Base-by-base conservation (phyloP, 2,113 vertebrate genomes). In the Urocolius indicus region DNA sequence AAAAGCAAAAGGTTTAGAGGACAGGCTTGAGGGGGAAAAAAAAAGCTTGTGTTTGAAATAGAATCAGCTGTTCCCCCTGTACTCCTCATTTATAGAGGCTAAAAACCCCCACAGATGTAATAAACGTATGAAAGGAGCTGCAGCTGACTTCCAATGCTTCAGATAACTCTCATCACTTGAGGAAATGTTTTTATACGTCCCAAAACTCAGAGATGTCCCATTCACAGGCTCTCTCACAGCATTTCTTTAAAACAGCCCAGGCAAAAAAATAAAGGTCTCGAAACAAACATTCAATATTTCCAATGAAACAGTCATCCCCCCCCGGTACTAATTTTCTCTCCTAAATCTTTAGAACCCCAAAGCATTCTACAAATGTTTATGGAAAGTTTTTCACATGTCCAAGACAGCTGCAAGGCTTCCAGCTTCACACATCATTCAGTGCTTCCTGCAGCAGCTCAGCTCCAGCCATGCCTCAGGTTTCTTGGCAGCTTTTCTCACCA, bases 191-290 rank as follows among this genome's bases (percentile, higher is more conserved):
- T 57, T 8, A 23, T 41, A 74, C 46, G 9, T 18, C 12, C 55
- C 20, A 36, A 72, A 58, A 73, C 58, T 45, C 67, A 10, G 17
- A 65, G 19, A 41, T 18, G 21, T 75, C 32, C 26, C 18, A 7
- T 29, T 24, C 63, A 14, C 68, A 65, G 68, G 41, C 46, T 16
- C 48, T 76, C 71, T 62, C 55, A 36, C 27, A 38, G 32, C 61
- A 52, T 3, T 22, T 36, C 16, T 36, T 85, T 6, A 6, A 91
- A 74, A 65, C 0, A 41, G 3, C 9, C 1, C 0, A 29, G 5
- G 5, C 5, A 16, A 75, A 41, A 41, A 41, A 12, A n/a, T n/a
- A n/a, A n/a, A 41, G 38, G 12, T 41, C 51, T 63, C 27, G 43
- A 54, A 77, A 20, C 34, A 81, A 77, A 63, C 62, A 62, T 84